Evolutionary conservation across 2,113 vertebrate species (phyloP).

Genomic region (Suricata suricatta): DNA sequence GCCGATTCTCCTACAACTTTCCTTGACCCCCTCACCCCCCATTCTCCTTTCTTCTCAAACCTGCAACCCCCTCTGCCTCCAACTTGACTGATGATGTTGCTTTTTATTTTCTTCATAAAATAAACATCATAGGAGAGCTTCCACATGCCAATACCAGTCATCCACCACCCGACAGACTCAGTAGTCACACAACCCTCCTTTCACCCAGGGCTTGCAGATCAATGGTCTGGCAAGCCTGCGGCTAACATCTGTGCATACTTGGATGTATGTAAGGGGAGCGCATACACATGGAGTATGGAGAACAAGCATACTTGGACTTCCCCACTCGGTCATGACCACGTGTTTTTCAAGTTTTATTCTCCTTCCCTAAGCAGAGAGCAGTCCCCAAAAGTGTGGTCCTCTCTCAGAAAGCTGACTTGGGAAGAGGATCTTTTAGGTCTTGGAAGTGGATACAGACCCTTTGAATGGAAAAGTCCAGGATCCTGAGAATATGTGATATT

Average conservation of each 20-base stretch:
- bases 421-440: background rate
- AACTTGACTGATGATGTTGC: background rate
- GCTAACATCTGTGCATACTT: background rate
- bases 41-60: background rate
- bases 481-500: too few species aligned
- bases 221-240: rapidly evolving
- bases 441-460: background rate
- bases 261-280: too few species aligned
- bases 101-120: background rate
- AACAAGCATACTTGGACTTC: rapidly evolving
- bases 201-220: rapidly evolving
- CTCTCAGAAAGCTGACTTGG: background rate
- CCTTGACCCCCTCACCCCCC: background rate
- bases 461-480: background rate
- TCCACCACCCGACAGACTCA: rapidly evolving
- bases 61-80: background rate
- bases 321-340: background rate
- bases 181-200: rapidly evolving
- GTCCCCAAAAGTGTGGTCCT: too few species aligned
- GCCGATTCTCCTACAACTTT: background rate
- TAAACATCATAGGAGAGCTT: background rate
- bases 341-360: background rate
- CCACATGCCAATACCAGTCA: rapidly evolving
- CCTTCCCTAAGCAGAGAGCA: background rate
- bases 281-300: background rate